Evolutionary conservation across 2,888 invertebrate species (phyloP), one percentile per base, ranked within the genome.

Genomic region (Tridacna crocea): DNA sequence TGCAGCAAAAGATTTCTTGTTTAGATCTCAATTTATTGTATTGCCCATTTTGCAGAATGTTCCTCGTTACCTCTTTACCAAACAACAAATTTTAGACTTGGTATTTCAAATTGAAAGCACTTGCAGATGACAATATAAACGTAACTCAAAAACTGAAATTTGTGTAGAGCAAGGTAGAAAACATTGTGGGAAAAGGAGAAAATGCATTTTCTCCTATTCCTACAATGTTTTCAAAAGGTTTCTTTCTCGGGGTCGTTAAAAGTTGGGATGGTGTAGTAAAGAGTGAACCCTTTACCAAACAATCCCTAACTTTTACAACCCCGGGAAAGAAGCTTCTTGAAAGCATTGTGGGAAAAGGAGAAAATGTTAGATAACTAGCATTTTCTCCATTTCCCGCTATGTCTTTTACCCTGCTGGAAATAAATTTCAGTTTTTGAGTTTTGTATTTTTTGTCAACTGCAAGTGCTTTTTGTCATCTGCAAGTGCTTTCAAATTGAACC

Each of bases 1-100:
- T 70, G 70, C 70, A 11, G 51, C 46, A 22, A 66, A 70, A 70
- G 70, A 70, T 70, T 70, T 51, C 51, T 70, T 70, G 70, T 70
- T 51, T 51, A 70, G 70, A 70, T 70, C 51, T 70, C 13, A 51
- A 8, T 70, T 46, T 68, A 51, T 55, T 10, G 61, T 15, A n/a
- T 61, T 61, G 19, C 19, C 66, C 66, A 26, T 36, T 15, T 36
- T 36, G 36, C 36, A 36, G 36, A 66, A 36, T 66, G 63, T 22
- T 24, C 63, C 10, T 63, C n/a, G 4, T 63, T 24, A 63, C 1
- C n/a, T 24, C 63, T 12, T 63, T 63, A n/a, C 22, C 63, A 63
- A 2, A 22, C 63, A 63, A 22, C 22, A 15, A 22, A 55, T 24
- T 63, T 63, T 63, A 13, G 63, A 22, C 63, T 4, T 51, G 13